phyloP scores from a whole-genome alignment of 2,888 invertebrate species.

The Heliconius ismenius region DNA sequence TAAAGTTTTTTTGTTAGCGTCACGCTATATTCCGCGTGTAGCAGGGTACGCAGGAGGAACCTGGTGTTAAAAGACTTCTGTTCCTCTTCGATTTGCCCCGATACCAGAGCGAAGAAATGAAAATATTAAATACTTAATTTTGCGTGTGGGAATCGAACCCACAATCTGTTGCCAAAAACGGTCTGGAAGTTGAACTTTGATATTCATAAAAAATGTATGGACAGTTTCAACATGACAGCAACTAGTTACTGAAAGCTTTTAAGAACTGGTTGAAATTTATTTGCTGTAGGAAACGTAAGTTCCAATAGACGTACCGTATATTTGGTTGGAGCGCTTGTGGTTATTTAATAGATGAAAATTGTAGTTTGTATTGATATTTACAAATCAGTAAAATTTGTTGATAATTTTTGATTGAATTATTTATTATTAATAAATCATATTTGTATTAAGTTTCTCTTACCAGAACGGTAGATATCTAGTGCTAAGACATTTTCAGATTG shows the following conservation, averaged over 20 bases:
- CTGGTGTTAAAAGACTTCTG: too few species aligned
- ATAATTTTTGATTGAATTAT: not conserved
- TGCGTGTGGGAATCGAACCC: too few species aligned
- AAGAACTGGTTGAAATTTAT: constrained; percentile 1
- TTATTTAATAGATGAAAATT: not conserved
- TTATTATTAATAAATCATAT: not conserved
- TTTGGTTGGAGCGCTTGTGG: not conserved
- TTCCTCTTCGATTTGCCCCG: too few species aligned
- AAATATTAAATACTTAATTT: too few species aligned
- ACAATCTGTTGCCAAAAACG: too few species aligned
- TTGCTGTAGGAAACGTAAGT: not conserved
- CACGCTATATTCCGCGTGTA: too few species aligned
- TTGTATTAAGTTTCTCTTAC: too few species aligned
- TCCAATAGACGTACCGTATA: not conserved
- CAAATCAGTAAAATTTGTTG: not conserved
- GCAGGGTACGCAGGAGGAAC: too few species aligned
- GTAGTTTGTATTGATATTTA: not conserved
- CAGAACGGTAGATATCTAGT: not conserved
- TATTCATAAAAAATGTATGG: constrained; percentile 46
- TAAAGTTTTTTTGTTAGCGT: too few species aligned
- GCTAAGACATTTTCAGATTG: not conserved
- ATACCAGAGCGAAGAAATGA: too few species aligned
- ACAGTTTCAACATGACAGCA: constrained; percentile 13
- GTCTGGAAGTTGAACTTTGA: constrained; percentile 50
- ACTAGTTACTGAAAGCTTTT: constrained; percentile 10